Base-by-base conservation (phyloP, 2,888 invertebrate species). In the Alloscopus bannaensis region DNA sequence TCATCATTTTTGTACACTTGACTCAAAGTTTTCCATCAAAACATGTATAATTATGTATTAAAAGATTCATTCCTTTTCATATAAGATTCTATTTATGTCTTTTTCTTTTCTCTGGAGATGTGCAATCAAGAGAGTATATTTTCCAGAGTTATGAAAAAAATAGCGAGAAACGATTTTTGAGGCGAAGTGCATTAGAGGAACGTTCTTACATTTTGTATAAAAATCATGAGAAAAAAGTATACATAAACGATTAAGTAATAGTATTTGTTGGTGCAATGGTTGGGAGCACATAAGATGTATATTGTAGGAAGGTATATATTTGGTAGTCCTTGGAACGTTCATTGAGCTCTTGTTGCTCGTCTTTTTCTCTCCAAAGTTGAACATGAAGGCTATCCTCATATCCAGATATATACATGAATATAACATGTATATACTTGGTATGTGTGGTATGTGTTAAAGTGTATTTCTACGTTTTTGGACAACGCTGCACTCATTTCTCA, bases 321-420 rank as follows among this genome's bases (percentile, higher is more conserved):
- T n/a, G n/a, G n/a, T n/a, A n/a, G n/a, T 81, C 81, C 81, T 81
- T 81, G 81, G 73, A 78, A 72, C 81, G 81, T 81, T 81, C 81
- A 81, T 81, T 81, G 81, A 81, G 81, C 81, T 78, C 81, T 73
- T 59, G 59, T 20, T 18, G 60, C 20, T 20, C 20, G 29, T 29
- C 13, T 40, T 60, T 11, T 60, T 60, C 36, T 24, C 24, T 55
- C 24, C 29, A 40, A 50, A 60, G 22, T 40, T 18, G 8, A 16
- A 50, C 22, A 50, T 36, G 8, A 57, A 28, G 3, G 57, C 28
- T 57, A 13, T 6, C 8, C 6, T 36, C 8, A n/a, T 52, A 47
- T 22, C 6, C 52, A 22, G n/a, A n/a, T 13, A 47, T 6, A 3
- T 47, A 52, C 29, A n/a, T 57, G n/a, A 11, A 28, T 28, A 57